phyloP scores from a whole-genome alignment of 1,140 invertebrate species.

The Oppia nitens region DNA sequence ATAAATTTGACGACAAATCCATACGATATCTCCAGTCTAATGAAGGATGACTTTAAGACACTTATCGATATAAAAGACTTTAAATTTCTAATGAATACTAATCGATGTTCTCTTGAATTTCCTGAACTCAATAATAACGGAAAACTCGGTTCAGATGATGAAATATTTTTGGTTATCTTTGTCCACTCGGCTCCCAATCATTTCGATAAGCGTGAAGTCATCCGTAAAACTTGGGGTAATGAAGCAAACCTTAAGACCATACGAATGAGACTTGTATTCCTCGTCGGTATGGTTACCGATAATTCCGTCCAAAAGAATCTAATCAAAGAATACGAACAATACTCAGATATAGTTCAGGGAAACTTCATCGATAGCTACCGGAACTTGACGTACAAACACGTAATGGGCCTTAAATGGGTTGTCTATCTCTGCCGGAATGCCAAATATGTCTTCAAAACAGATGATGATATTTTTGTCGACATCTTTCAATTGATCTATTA shows the following conservation, averaged over 20 bases:
- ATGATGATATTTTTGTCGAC: slow-evolving; percentile 69
- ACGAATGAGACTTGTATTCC: neutral
- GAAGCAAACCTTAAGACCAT: slow-evolving; percentile 20
- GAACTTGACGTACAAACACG: slow-evolving; percentile 68
- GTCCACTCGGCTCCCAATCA: slow-evolving; percentile 30
- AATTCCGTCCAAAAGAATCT: slow-evolving; percentile 15
- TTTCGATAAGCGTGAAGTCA: slow-evolving; percentile 27
- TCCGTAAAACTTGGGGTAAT: slow-evolving; percentile 27
- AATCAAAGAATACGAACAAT: slow-evolving; percentile 22
- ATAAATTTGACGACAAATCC: neutral
- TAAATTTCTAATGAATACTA: slow-evolving; percentile 19
- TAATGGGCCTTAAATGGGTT: slow-evolving; percentile 70
- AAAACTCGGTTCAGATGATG: slow-evolving; percentile 46
- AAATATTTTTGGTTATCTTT: slow-evolving; percentile 39
- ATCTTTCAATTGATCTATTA: slow-evolving; percentile 44
- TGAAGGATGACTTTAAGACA: slow-evolving; percentile 11
- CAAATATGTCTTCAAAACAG: slow-evolving; percentile 61
- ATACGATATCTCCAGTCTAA: neutral
- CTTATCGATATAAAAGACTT: slow-evolving; percentile 20
- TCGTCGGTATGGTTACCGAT: slow-evolving; percentile 4
- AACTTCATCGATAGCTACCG: slow-evolving; percentile 56
- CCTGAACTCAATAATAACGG: slow-evolving; percentile 29
- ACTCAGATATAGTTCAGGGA: slow-evolving; percentile 34
- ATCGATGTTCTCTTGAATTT: slow-evolving; percentile 15
- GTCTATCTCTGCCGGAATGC: slow-evolving; percentile 43